phyloP scores from a whole-genome alignment of 2,113 vertebrate species.

The Spheniscus mendiculus region DNA sequence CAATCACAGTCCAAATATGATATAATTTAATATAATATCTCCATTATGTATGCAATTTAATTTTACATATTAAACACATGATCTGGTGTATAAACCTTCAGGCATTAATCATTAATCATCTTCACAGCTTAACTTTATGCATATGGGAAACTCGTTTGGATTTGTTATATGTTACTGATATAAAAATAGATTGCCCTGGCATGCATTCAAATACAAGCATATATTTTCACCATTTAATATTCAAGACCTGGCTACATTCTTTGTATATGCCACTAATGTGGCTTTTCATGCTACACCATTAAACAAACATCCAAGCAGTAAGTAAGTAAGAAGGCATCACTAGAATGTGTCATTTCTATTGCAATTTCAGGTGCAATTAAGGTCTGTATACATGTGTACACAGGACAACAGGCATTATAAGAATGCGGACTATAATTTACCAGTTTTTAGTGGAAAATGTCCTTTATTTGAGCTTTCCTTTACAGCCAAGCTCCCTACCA shows the following conservation, averaged over 20 bases:
- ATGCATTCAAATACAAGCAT: neutral
- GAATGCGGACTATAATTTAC: neutral
- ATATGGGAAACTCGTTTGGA: neutral
- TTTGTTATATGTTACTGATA: neutral
- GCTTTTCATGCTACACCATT: neutral
- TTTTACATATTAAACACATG: neutral
- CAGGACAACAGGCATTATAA: neutral
- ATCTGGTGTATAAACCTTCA: neutral
- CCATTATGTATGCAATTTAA: neutral
- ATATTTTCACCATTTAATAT: neutral
- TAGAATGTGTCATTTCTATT: neutral
- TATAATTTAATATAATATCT: neutral
- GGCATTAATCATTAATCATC: neutral
- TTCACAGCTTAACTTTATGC: neutral
- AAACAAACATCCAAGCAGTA: neutral
- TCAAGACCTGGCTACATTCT: neutral
- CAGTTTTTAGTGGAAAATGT: neutral
- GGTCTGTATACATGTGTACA: neutral
- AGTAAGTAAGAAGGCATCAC: neutral
- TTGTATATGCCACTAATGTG: neutral
- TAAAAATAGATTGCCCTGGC: neutral
- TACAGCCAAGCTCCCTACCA: slow-evolving; percentile 3
- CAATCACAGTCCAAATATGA: neutral
- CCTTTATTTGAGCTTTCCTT: neutral
- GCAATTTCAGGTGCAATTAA: neutral